Evolutionary conservation across 2,113 vertebrate genomes (phyloP).

Genomic region (Gavialis gangeticus): DNA sequence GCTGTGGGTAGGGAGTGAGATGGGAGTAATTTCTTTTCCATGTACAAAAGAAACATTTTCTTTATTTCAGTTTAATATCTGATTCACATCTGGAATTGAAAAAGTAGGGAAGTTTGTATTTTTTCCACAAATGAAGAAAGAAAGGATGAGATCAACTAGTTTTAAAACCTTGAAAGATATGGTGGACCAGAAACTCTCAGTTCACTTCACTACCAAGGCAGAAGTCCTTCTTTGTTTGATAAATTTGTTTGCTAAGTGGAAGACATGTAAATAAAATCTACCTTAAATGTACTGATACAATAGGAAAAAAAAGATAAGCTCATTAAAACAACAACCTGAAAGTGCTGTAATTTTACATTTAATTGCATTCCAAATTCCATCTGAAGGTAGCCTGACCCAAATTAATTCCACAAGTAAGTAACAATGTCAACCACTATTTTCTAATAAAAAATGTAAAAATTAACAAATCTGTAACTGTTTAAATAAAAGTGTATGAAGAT

Average conservation of each 20-base stretch:
- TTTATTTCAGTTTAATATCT: not conserved
- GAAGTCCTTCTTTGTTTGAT: not conserved
- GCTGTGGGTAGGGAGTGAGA: no score
- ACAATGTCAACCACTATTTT: not conserved
- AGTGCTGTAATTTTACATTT: not conserved
- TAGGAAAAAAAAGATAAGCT: not conserved
- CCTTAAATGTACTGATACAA: not conserved
- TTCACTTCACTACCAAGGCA: not conserved
- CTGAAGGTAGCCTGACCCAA: not conserved
- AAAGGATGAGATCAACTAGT: not conserved
- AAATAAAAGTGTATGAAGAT: not conserved
- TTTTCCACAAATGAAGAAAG: no score
- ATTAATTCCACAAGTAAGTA: not conserved
- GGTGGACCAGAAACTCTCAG: not conserved
- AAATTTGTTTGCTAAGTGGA: not conserved
- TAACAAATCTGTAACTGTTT: not conserved
- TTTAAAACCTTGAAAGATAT: not conserved
- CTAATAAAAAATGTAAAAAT: not conserved
- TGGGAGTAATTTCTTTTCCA: not conserved
- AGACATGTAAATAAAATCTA: not conserved
- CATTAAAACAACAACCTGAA: not conserved
- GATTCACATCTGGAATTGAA: not conserved
- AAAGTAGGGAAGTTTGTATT: not conserved
- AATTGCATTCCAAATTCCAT: not conserved
- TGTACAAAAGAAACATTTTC: not conserved